phyloP scores from a whole-genome alignment of 2,113 vertebrate genomes.

The Elephantulus edwardii region DNA sequence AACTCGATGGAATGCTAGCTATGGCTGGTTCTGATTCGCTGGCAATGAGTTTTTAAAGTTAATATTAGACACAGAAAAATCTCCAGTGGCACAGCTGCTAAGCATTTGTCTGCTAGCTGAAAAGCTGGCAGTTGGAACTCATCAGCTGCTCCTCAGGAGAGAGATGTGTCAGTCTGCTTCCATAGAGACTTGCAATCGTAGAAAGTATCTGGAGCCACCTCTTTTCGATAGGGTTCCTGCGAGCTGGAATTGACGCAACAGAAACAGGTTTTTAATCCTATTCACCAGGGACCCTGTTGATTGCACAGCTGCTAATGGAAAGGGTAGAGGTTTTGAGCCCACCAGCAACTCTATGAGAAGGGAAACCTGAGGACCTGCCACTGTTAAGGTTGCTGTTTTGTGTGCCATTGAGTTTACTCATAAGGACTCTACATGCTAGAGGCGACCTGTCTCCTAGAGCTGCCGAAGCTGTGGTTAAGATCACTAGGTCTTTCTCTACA shows the following conservation, averaged over 20 bases:
- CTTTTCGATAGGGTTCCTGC: background rate
- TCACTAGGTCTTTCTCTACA: background rate
- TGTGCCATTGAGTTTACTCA: background rate
- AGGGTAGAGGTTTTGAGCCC: too few species aligned
- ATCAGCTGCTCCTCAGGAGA: background rate
- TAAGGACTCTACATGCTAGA: background rate
- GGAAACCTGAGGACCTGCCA: background rate
- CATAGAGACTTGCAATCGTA: background rate
- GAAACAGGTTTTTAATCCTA: background rate
- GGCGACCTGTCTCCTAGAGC: background rate
- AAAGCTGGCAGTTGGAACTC: background rate
- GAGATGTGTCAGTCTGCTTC: background rate
- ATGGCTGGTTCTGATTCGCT: too few species aligned
- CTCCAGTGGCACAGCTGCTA: background rate
- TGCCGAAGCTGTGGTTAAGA: background rate
- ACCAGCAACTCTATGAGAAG: background rate
- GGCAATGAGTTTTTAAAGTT: too few species aligned
- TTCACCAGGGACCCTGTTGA: background rate
- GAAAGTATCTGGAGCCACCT: background rate
- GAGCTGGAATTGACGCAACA: background rate
- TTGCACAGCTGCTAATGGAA: too few species aligned
- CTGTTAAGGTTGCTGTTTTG: background rate
- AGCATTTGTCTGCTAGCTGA: background rate
- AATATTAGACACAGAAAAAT: background rate
- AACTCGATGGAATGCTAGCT: too few species aligned